Evolutionary conservation across 2,113 vertebrate genomes (phyloP).

Genomic region (Orthonyx spaldingii): DNA sequence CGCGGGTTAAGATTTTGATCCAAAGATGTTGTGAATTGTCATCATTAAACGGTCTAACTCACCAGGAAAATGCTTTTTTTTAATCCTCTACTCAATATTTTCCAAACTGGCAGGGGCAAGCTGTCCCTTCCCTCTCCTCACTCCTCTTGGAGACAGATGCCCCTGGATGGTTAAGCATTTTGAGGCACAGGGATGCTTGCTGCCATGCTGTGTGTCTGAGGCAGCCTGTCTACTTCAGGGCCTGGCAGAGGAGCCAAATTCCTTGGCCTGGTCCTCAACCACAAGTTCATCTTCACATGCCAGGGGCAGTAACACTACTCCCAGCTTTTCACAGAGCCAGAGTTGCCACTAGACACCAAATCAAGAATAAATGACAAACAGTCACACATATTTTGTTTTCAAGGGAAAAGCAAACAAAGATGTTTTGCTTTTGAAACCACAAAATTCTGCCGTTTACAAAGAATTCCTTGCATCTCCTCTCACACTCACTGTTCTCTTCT

Average conservation of each 20-base stretch:
- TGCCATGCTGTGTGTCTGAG: neutral
- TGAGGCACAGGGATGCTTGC: fast-evolving
- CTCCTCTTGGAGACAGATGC: neutral
- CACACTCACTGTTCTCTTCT: neutral
- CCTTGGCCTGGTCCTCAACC: neutral
- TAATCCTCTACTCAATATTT: neutral
- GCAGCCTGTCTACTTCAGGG: neutral
- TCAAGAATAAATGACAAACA: neutral
- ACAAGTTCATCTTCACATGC: neutral
- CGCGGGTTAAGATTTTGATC: neutral
- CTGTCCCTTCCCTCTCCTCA: neutral
- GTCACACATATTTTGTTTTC: neutral
- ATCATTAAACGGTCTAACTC: neutral
- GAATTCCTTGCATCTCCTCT: neutral
- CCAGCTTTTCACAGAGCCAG: neutral
- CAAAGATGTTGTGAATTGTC: neutral
- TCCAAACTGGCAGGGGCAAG: neutral
- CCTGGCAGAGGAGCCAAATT: conserved; percentile 3
- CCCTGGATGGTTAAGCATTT: neutral
- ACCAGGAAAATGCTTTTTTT: neutral
- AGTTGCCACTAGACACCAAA: neutral
- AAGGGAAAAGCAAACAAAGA: neutral
- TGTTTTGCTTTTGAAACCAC: neutral
- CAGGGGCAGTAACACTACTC: neutral
- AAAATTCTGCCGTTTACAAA: neutral